A percentile compares a stretch with the other conserved stretches of the same genome.
phyloP scores from a whole-genome alignment of 37 sponge, comb jelly and placozoan genomes.

The Spongilla lacustris region DNA sequence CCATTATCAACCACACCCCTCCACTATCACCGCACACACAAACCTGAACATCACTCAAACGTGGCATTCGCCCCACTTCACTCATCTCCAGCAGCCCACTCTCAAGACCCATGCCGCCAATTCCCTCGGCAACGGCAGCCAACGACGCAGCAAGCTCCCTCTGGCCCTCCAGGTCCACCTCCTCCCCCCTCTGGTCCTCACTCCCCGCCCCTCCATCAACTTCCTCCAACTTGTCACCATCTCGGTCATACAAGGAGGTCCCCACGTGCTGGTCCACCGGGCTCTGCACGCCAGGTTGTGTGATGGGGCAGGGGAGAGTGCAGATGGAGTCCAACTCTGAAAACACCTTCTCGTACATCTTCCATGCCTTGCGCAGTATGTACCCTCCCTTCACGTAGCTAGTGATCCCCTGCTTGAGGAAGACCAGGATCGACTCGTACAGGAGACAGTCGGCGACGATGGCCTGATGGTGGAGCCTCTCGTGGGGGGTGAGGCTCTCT shows the following conservation, averaged over 20 bases:
- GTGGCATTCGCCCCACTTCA: background rate
- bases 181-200: background rate
- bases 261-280: constrained; percentile 55
- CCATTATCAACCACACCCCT: background rate
- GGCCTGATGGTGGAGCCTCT: constrained; percentile 49
- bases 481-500: constrained; percentile 45
- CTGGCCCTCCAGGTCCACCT: background rate
- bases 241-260: constrained; percentile 54
- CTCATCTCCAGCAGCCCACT: constrained; percentile 23
- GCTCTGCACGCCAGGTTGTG: constrained; percentile 6
- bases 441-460: constrained; percentile 88
- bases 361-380: constrained; percentile 87
- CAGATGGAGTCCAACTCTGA: constrained; percentile 75
- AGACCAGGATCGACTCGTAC: constrained; percentile 78
- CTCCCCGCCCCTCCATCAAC: background rate
- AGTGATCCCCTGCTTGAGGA: constrained; percentile 76
- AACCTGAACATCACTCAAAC: background rate
- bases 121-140: constrained; percentile 3
- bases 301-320: constrained; percentile 58
- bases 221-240: background rate
- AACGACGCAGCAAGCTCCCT: background rate
- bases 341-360: constrained; percentile 78
- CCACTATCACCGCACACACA: background rate
- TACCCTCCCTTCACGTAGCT: constrained; percentile 94
- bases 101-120: background rate